Evolutionary conservation across 2,113 vertebrate species (phyloP), one percentile per base, ranked within the genome.

Genomic region (Pterocles burchelli): DNA sequence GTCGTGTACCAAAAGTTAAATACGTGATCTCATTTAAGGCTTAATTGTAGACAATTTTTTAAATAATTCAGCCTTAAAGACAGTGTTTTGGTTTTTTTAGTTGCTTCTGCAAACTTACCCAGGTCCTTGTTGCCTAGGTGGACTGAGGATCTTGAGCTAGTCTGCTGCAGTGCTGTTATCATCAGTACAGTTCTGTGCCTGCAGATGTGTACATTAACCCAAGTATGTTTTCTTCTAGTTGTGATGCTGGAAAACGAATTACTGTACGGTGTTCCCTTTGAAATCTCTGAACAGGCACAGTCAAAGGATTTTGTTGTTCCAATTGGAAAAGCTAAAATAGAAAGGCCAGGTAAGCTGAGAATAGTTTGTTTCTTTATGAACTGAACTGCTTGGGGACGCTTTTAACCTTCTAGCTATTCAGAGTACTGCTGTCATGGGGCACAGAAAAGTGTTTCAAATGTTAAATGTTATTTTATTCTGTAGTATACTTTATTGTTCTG

Each of bases 261-360:
- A 88, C 97, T 99, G 97, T 99, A 99, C 18, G 98, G 99, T 19
- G 99, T 99, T 96, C 97, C 99, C 71, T 99, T 99, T 92, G 99
- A 99, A 96, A 92, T 99, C 96, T 98, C 99, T 3, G 98, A 99
- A 43, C 98, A 99, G 93, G 96, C 98, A 7, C 98, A 98, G 90
- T 99, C 99, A 66, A 99, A 99, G 98, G 99, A 99, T 82, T 99
- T 99, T 58, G 54, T 98, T 79, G 29, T 99, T 97, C 99, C 99
- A 57, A 99, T 99, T 87, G 99, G 99, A 95, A 99, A 99, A 98
- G 99, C 99, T 91, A 99, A 99, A 97, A 48, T 99, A 34, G 99
- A 99, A 98, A 98, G 98, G 94, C 95, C 82, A 98, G 99, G 99
- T 99, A 97, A 97, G 97, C 29, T 59, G 55, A 34, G 48, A 73